Percentiles rank a stretch among this genome's conserved stretches.
Evolutionary conservation across 2,888 invertebrate genomes (phyloP).

Genomic region (Phragmatobia fuliginosa): DNA sequence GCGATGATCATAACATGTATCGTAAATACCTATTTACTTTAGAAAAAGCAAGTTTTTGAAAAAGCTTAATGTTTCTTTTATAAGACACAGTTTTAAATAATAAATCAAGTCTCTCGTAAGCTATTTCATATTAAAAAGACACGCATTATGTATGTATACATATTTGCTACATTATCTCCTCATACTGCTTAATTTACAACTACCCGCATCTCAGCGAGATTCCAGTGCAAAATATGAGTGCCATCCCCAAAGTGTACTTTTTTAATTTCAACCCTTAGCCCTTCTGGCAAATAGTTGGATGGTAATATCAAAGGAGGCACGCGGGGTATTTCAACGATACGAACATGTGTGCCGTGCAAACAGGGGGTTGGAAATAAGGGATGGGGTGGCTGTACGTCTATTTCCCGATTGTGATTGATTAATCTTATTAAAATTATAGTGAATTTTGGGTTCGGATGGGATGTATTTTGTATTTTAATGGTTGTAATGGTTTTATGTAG

Average conservation of each 20-base stretch:
- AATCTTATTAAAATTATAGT: constrained; percentile 16
- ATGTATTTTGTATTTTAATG: background rate
- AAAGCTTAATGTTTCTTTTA: background rate
- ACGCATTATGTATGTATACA: background rate
- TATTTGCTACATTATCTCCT: background rate
- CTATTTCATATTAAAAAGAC: background rate
- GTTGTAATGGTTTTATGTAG: background rate
- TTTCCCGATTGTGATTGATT: constrained; percentile 13
- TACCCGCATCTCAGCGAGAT: constrained; percentile 18
- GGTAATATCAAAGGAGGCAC: constrained; percentile 58
- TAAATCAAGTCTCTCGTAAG: background rate
- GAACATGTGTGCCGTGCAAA: constrained; percentile 21
- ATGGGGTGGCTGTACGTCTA: constrained; percentile 3
- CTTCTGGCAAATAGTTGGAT: constrained; percentile 52
- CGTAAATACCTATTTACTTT: background rate
- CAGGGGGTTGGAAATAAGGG: constrained; percentile 10
- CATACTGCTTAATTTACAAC: background rate
- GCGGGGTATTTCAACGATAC: constrained; percentile 38
- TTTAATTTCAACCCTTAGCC: constrained; percentile 49
- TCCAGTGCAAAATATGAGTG: constrained; percentile 28
- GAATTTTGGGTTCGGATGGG: background rate
- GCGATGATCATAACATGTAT: background rate
- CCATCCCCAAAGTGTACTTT: constrained; percentile 31
- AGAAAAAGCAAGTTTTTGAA: background rate
- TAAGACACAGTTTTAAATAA: background rate